These are phyloP conservation scores for Caenorhabditis wallacei DNA, from an alignment of 2,888 invertebrate species.

Conservation along the genomic window DNA sequence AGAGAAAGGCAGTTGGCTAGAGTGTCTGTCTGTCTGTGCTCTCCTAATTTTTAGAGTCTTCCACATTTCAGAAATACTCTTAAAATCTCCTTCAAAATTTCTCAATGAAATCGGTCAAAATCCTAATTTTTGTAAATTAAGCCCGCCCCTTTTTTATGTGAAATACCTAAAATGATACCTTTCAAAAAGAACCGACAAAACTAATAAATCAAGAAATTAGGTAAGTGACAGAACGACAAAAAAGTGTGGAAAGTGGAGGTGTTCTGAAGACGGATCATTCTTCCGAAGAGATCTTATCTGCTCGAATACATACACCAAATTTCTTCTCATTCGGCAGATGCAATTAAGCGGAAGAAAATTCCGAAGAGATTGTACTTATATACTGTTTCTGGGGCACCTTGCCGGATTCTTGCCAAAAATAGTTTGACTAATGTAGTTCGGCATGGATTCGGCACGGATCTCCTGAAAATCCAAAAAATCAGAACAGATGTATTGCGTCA, in stretches of 20 bases:
- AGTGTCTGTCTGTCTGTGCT: too few species aligned
- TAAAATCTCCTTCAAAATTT: too few species aligned
- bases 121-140: too few species aligned
- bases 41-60: too few species aligned
- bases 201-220: conserved; percentile 24
- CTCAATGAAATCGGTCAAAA: too few species aligned
- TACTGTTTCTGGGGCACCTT: not conserved
- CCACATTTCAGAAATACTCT: too few species aligned
- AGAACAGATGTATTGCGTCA: not conserved
- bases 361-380: conserved; percentile 7
- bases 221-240: conserved; percentile 10
- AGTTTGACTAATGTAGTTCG: too few species aligned
- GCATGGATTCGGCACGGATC: too few species aligned
- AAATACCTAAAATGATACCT: not conserved
- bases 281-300: conserved; percentile 35
- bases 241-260: conserved; percentile 49
- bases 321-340: not conserved
- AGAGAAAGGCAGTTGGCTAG: too few species aligned
- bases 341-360: conserved; percentile 54
- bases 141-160: too few species aligned
- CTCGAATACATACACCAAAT: not conserved
- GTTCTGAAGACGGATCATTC: conserved; percentile 28
- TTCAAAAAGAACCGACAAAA: conserved; percentile 4
- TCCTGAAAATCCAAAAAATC: not conserved
- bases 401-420: too few species aligned